Conservation (phyloP, 2,113 vertebrate species). For the Spea bombifrons region DNA sequence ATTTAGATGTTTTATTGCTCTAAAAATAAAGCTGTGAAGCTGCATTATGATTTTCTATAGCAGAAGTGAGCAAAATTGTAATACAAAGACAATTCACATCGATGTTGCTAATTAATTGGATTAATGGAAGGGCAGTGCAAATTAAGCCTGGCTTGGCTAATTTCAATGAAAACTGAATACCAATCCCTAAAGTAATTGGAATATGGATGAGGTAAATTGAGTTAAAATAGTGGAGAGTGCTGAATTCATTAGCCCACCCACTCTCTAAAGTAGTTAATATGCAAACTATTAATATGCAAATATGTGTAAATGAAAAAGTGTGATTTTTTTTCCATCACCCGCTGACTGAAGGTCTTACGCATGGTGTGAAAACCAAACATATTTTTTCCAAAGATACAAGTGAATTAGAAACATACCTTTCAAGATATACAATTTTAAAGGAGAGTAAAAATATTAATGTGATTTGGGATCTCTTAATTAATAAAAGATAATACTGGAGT, state of each 20-base stretch:
- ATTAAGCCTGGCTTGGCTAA: conserved; percentile 80
- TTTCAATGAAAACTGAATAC: conserved; percentile 85
- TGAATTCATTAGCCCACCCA: conserved; percentile 95
- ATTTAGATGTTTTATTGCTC: conserved; percentile 64
- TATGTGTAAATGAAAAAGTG: conserved; percentile 78
- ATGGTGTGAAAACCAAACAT: conserved; percentile 53
- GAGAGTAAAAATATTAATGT: neutral
- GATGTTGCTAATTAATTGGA: conserved; percentile 96
- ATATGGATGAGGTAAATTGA: conserved; percentile 97
- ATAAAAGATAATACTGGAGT: neutral
- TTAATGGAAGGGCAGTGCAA: conserved; percentile 91
- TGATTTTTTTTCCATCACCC: conserved; percentile 72
- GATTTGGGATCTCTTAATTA: neutral
- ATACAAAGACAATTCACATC: conserved; percentile 81
- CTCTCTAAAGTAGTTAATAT: conserved; percentile 97
- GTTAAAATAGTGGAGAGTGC: conserved; percentile 92
- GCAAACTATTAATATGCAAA: conserved; percentile 98
- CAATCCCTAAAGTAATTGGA: conserved; percentile 83
- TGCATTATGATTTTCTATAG: conserved; percentile 64
- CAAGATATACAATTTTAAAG: neutral
- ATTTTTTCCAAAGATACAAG: conserved; percentile 1
- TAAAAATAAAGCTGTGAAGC: conserved; percentile 51
- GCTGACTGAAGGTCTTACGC: conserved; percentile 77
- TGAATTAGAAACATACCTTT: conserved; percentile 21
- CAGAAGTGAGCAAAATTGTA: conserved; percentile 78